phyloP scores from a whole-genome alignment of 2,113 vertebrate genomes.

The Amazona vittata region DNA sequence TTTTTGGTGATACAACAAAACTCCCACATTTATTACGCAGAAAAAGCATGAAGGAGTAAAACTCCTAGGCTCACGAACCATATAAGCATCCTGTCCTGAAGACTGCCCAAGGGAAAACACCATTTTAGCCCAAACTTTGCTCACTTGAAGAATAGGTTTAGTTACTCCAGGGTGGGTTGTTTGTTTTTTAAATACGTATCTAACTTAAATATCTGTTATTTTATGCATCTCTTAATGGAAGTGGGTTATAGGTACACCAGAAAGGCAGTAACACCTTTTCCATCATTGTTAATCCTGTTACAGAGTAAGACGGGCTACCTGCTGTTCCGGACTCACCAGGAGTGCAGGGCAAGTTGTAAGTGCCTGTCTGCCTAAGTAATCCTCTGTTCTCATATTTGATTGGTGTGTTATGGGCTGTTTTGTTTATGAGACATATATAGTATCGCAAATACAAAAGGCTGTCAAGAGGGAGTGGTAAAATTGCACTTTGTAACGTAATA shows the following conservation, averaged over 20 bases:
- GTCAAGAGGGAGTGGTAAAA: too few relatives aligned
- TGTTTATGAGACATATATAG: background rate
- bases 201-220: background rate
- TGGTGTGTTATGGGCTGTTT: constrained; percentile 6
- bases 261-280: background rate
- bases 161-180: background rate
- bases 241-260: background rate
- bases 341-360: background rate
- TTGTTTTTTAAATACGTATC: accelerated
- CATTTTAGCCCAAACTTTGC: background rate
- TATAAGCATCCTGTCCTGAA: background rate
- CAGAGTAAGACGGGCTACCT: background rate
- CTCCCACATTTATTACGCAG: background rate
- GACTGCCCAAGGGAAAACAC: background rate
- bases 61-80: background rate
- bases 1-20: background rate
- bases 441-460: constrained; percentile 2
- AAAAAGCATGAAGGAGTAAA: background rate
- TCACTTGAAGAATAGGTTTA: background rate
- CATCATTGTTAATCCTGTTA: background rate
- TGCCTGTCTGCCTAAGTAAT: constrained; percentile 1
- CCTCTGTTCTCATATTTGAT: background rate
- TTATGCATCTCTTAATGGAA: background rate
- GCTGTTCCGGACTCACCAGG: background rate
- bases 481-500: background rate